These are phyloP conservation scores for Syngnathus scovelli DNA, from an alignment of 2,113 vertebrate species.

Conservation along the genomic window DNA sequence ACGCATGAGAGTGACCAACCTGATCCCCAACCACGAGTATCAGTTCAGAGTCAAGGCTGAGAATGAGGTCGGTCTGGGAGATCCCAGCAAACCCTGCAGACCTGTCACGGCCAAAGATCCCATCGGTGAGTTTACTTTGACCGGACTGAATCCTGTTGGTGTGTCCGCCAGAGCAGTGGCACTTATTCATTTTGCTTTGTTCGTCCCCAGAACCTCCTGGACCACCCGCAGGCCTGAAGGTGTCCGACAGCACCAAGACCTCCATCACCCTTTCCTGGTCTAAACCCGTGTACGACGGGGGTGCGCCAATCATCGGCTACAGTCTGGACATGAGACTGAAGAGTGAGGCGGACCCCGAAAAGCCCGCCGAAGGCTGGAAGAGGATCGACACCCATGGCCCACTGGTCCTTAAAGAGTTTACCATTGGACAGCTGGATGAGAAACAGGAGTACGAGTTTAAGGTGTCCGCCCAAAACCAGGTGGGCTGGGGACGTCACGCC, in stretches of 20 bases:
- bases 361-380: constrained; percentile 89
- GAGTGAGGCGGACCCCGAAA: constrained; percentile 79
- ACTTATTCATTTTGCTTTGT: constrained; percentile 1
- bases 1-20: constrained; percentile 89
- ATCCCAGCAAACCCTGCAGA: constrained; percentile 91
- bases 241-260: constrained; percentile 88
- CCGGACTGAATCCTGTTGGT: neutral
- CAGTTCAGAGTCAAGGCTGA: constrained; percentile 98
- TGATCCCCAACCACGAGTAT: constrained; percentile 93
- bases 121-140: constrained; percentile 76
- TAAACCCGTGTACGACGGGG: constrained; percentile 94
- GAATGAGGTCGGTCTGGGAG: constrained; percentile 95
- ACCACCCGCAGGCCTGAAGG: constrained; percentile 86
- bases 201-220: constrained; percentile 86
- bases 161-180: neutral
- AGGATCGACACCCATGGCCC: constrained; percentile 85
- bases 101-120: constrained; percentile 92
- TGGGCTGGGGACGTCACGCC: constrained; percentile 91
- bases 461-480: constrained; percentile 93
- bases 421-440: constrained; percentile 84
- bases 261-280: constrained; percentile 89
- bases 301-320: constrained; percentile 91
- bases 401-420: constrained; percentile 88
- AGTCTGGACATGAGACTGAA: constrained; percentile 84
- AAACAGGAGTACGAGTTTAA: constrained; percentile 92